Evolutionary conservation across 2,888 invertebrate species (phyloP), one percentile per base, ranked within the genome.

Genomic region (Lochmaea capreae): DNA sequence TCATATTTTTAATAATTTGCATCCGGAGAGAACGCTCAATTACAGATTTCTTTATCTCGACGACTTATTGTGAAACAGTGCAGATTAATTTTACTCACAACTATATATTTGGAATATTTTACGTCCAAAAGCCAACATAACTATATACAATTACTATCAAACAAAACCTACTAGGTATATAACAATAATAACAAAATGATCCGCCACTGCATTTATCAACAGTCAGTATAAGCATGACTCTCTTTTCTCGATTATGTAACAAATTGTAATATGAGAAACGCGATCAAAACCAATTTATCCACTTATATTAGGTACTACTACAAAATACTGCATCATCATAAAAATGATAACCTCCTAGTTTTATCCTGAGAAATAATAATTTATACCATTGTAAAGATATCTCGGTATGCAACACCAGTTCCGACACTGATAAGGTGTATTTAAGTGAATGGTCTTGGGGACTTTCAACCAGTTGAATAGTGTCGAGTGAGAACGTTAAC

Each of bases 361-460:
- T 61, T 42, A 43, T 33, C 16, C 26, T 18, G 16, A 43, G n/a
- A 12, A 52, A 39, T 33, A 59, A 12, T 59, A 59, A 26, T 26
- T 26, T 33, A 22, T 59, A 26, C 14, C 22, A 26, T 59, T 59
- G 11, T 33, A 59, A 59, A 33, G 11, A 54, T 54, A 62, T 42
- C 62, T 16, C 43, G 16, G 42, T 62, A 43, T n/a, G 52, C 9
- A 54, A 54, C 9, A 54, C 62, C 16, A 62, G 62, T 62, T 43
- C 62, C 62, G 62, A 62, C 62, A 65, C 43, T 65, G 70, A 71
- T 71, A 71, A 71, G 26, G 57, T 22, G 12, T 71, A 71, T 71
- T 71, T 71, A 71, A 71, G 70, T 71, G 58, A 39, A 65, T 57
- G 70, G 12, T 71, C 57, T 71, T 58, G 57, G n/a, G n/a, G 65